phyloP scores from a whole-genome alignment of 2,797 vertebrate genomes.

The Avahi laniger region DNA sequence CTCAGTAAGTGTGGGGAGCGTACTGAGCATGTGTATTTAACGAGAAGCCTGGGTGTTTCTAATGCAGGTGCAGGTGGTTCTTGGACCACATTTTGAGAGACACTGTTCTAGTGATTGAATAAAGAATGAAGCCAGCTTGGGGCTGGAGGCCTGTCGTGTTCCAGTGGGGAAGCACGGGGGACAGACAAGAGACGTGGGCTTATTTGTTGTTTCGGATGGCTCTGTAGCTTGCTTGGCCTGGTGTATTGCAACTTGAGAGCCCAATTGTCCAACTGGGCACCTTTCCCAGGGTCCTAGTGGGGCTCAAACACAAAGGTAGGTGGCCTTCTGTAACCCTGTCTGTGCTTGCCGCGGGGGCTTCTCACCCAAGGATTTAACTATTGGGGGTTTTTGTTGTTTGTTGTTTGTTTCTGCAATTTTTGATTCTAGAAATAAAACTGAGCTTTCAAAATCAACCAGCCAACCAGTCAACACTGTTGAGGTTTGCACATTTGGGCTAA shows the following conservation, averaged over 20 bases:
- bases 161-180: background rate
- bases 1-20: background rate
- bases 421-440: conserved; percentile 58
- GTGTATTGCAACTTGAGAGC: background rate
- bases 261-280: background rate
- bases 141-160: background rate
- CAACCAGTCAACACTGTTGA: background rate
- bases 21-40: background rate
- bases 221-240: background rate
- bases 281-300: background rate
- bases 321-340: background rate
- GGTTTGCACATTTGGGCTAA: conserved; percentile 24
- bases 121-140: background rate
- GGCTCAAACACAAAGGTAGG: background rate
- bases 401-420: conserved; percentile 48
- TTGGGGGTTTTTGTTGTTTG: background rate
- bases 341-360: background rate
- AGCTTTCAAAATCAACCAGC: conserved; percentile 42
- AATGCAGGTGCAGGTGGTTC: background rate
- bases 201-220: background rate
- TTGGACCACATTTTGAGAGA: background rate
- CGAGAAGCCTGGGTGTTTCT: background rate
- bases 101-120: background rate
- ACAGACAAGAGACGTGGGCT: background rate
- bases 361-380: background rate